These are phyloP conservation scores for Cheumatopsyche charites DNA, from an alignment of 1,140 invertebrate genomes.

Conservation along the genomic window DNA sequence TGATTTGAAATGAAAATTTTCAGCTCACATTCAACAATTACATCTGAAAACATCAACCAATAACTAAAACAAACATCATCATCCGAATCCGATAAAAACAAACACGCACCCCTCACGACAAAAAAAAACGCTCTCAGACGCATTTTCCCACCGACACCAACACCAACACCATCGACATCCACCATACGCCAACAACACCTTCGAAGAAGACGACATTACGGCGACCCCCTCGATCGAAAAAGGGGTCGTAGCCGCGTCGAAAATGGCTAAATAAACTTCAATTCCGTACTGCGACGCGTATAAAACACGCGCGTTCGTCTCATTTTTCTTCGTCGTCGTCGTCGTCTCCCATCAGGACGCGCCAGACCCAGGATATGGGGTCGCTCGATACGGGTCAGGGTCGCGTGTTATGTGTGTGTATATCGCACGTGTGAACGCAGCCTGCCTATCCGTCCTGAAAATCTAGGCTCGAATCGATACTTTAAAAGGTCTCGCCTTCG, in stretches of 20 bases:
- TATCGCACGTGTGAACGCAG: background rate
- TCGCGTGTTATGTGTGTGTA: background rate
- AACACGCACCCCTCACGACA: no score
- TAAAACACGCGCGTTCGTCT: slow-evolving; percentile 19
- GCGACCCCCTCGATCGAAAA: background rate
- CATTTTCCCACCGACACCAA: no score
- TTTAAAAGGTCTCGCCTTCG: background rate
- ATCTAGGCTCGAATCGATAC: background rate
- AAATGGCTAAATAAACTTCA: slow-evolving; percentile 17
- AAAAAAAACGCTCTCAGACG: no score
- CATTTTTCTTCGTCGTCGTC: slow-evolving; percentile 28
- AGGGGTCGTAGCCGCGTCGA: background rate
- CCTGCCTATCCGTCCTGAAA: background rate
- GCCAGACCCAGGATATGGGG: slow-evolving; percentile 10
- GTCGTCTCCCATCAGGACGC: slow-evolving; percentile 1
- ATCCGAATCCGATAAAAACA: no score
- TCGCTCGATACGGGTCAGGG: slow-evolving; percentile 16
- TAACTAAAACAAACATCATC: no score
- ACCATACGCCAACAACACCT: no score
- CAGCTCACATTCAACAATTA: no score
- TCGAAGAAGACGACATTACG: no score
- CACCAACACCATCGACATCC: no score
- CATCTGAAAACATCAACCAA: no score
- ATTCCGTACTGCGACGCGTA: background rate
- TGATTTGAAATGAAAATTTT: no score